Conservation (phyloP, 2,113 vertebrate genomes). For the Trematocara unimaculatum region DNA sequence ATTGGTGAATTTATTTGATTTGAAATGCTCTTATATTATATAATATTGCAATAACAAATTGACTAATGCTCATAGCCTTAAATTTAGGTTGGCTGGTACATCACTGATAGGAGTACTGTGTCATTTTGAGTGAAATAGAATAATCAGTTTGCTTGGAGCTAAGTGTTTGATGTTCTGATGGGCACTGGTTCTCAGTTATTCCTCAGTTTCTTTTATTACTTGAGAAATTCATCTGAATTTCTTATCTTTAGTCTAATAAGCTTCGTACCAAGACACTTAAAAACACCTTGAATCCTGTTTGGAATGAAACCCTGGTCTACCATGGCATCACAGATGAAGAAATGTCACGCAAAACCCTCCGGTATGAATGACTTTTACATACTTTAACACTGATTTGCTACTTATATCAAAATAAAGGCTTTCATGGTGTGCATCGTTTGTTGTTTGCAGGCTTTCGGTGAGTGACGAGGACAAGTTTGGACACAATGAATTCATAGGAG, state of each 20-base stretch:
- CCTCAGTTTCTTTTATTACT: not conserved
- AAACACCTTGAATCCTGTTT: conserved; percentile 86
- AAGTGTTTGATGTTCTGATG: not conserved
- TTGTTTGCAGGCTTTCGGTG: conserved; percentile 81
- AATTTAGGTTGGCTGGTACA: not conserved
- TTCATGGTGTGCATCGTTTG: not conserved
- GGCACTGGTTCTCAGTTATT: not conserved
- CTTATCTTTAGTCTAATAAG: conserved; percentile 56
- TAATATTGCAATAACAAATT: not conserved
- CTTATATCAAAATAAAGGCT: not conserved
- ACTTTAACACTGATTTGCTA: not conserved
- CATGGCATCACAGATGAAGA: conserved; percentile 91
- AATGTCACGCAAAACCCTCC: conserved; percentile 90
- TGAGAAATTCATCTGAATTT: not conserved
- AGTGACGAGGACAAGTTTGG: conserved; percentile 96
- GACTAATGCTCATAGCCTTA: not conserved
- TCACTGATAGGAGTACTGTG: not conserved
- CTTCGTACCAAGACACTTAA: conserved; percentile 90
- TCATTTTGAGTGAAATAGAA: not conserved
- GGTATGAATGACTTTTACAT: conserved; percentile 50
- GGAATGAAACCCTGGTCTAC: conserved; percentile 91
- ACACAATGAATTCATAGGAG: conserved; percentile 96
- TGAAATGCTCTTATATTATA: not conserved
- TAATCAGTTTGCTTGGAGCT: not conserved
- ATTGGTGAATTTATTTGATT: not conserved